phyloP scores from a whole-genome alignment of 1,140 invertebrate genomes.

The Schlechtendalia chinensis region DNA sequence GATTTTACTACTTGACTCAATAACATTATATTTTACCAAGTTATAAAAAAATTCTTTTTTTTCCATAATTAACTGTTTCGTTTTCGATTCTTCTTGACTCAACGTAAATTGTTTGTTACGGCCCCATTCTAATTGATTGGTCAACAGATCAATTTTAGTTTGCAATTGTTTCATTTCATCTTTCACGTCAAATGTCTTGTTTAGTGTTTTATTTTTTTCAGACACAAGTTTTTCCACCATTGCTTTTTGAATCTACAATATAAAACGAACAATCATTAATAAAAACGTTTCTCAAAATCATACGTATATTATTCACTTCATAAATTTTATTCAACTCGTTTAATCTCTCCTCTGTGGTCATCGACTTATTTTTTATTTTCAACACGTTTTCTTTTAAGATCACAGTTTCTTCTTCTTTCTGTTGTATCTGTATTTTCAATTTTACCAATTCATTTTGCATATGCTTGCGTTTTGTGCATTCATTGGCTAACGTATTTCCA shows the following conservation, averaged over 20 bases:
- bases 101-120: background rate
- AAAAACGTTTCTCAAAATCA: background rate
- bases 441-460: constrained; percentile 1
- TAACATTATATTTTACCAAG: constrained; percentile 34
- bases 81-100: background rate
- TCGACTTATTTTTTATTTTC: constrained; percentile 17
- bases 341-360: constrained; percentile 27
- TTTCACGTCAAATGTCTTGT: background rate
- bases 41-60: constrained; percentile 28
- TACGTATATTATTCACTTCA: background rate
- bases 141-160: constrained; percentile 19
- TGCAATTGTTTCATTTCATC: constrained; percentile 20
- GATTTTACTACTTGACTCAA: too few species aligned
- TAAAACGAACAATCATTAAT: background rate
- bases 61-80: constrained; percentile 15
- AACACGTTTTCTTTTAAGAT: background rate
- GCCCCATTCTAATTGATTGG: background rate
- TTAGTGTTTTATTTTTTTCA: constrained; percentile 15
- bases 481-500: constrained; percentile 17
- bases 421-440: constrained; percentile 12
- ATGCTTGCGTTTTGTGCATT: constrained; percentile 28
- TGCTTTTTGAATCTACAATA: constrained; percentile 22
- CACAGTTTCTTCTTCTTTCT: background rate
- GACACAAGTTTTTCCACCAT: background rate
- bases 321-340: constrained; percentile 19